Evolutionary conservation across 2,797 vertebrate species (phyloP), one percentile per base, ranked within the genome.

Genomic region (Malurus splendens): DNA sequence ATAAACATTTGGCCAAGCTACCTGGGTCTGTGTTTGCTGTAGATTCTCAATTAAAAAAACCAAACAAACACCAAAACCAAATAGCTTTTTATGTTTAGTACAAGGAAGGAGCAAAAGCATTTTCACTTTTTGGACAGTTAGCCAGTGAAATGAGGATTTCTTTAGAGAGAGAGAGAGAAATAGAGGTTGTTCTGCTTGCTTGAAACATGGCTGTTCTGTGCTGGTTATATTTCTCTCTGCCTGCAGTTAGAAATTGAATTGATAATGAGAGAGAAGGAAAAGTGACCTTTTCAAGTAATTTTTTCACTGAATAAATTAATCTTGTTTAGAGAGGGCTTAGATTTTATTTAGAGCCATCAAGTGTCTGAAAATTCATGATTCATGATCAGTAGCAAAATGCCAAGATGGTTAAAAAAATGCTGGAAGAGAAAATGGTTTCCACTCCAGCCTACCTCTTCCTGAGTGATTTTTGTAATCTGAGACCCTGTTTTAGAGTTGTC

Each of bases 381-480:
- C 16, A 9, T 2, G 3, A 22, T 24, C 41, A 8, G 41, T 22
- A 72, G 64, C 1, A 17, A 65, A 90, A 78, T 47, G 36, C 52
- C 30, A 59, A 70, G 45, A 62, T 38, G 30, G 59, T 65, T 14
- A 65, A 39, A 51, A 30, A 70, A 51, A 27, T 47, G 23, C 73
- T 75, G 84, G n/a, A 55, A 60, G 87, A 87, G 76, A 90, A 94
- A 93, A 93, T 91, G 89, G 86, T 94, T 94, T 87, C 93, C 75
- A 61, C 59, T 87, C 56, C 11, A 82, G 14, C 52, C 33, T 61
- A 23, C 48, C 27, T 70, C 80, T 87, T 90, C 87, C 72, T 18
- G 76, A 85, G 47, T 80, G 84, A 94, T 91, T 93, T 93, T 82
- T 95, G 93, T 93, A 87, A 95, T 91, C 9, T 72, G 89, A 94